These are phyloP conservation scores for Vulpes vulpes DNA, from an alignment of 2,113 vertebrate species.

Conservation along the genomic window DNA sequence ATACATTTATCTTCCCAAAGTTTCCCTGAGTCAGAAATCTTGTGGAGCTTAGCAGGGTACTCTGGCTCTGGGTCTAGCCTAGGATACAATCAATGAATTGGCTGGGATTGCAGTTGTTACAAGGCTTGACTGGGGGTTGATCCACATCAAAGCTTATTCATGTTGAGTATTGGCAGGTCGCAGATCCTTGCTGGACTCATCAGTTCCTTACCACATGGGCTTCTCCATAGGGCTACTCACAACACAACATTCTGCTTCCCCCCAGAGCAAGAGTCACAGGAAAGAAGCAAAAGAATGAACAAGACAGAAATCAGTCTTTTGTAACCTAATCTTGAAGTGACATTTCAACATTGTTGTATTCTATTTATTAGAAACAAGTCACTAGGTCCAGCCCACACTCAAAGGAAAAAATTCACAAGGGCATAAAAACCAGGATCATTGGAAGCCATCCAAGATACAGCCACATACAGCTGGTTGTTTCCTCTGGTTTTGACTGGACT, in stretches of 20 bases:
- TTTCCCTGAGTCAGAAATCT: not conserved
- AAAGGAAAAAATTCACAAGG: not conserved
- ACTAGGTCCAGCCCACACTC: not conserved
- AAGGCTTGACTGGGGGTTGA: rapidly evolving
- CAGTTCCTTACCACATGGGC: not conserved
- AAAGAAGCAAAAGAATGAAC: not conserved
- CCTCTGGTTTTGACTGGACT: not conserved
- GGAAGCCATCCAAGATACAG: not conserved
- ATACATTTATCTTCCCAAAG: not conserved
- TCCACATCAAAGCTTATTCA: not conserved
- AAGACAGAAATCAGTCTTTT: not conserved
- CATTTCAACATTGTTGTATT: not conserved
- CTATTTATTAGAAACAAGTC: not conserved
- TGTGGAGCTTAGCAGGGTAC: not conserved
- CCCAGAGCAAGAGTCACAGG: not conserved
- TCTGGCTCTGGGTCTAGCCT: not conserved
- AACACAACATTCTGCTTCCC: not conserved
- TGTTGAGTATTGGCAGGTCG: not conserved
- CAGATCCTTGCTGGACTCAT: not conserved
- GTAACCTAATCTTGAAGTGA: not conserved
- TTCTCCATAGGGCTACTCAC: not conserved
- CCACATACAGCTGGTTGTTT: not conserved
- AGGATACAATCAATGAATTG: not conserved
- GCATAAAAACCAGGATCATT: not conserved
- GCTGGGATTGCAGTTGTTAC: not conserved